These are phyloP conservation scores for Phaethon lepturus DNA, from an alignment of 2,113 vertebrate species.

Conservation along the genomic window DNA sequence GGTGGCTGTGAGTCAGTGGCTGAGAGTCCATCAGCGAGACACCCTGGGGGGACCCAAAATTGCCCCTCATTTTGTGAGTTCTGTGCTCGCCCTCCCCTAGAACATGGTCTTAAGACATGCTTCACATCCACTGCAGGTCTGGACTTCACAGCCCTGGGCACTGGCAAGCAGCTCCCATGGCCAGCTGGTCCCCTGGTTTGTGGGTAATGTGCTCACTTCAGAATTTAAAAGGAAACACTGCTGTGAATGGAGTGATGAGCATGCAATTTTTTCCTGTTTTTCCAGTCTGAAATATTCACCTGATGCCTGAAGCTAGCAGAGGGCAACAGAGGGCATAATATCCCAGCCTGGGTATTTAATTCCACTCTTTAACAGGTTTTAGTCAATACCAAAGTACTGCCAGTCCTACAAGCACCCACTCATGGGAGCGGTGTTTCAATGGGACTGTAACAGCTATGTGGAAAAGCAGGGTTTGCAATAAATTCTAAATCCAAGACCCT, in stretches of 20 bases:
- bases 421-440: not conserved
- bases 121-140: not conserved
- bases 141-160: not conserved
- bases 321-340: not conserved
- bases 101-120: too few relatives aligned
- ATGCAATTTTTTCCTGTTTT: not conserved
- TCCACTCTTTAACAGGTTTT: not conserved
- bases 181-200: not conserved
- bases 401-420: not conserved
- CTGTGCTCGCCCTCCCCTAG: accelerated
- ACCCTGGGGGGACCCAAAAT: not conserved
- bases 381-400: not conserved
- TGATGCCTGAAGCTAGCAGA: not conserved
- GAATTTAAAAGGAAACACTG: not conserved
- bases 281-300: not conserved
- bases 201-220: not conserved
- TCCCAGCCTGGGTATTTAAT: not conserved
- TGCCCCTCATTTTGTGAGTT: not conserved
- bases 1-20: not conserved
- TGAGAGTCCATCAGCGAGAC: not conserved
- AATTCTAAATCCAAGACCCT: not conserved
- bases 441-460: not conserved
- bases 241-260: not conserved
- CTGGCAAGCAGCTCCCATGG: not conserved
- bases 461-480: not conserved